Conservation (phyloP, 2,888 invertebrate species). For the Vesta saturnalis region DNA sequence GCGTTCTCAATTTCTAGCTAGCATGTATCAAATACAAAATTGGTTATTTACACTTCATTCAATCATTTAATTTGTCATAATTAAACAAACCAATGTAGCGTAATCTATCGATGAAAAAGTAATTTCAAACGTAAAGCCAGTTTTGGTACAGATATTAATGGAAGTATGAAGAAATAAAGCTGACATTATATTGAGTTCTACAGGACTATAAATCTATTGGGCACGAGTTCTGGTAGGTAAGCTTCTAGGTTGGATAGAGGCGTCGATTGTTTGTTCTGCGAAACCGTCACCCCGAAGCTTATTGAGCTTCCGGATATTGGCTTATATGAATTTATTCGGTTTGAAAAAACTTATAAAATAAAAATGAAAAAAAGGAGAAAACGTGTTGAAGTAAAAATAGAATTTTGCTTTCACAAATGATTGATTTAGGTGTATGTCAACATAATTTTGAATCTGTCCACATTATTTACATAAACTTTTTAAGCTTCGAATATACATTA, state of each 20-base stretch:
- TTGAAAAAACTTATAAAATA: slow-evolving; percentile 47
- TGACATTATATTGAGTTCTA: slow-evolving; percentile 42
- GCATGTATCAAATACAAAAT: too few relatives aligned
- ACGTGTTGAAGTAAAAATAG: slow-evolving; percentile 20
- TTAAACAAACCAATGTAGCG: background rate
- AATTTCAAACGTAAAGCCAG: background rate
- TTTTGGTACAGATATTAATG: background rate
- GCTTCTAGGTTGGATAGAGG: slow-evolving; percentile 49
- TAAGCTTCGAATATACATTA: background rate
- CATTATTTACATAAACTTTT: background rate
- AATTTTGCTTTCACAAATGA: slow-evolving; percentile 25
- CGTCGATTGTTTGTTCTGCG: slow-evolving; percentile 52
- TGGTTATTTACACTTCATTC: too few relatives aligned
- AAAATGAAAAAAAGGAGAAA: slow-evolving; percentile 25
- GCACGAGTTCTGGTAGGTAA: slow-evolving; percentile 47
- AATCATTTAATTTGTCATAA: background rate
- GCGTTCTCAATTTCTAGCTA: background rate
- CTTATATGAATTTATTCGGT: slow-evolving; percentile 54
- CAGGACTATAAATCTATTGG: slow-evolving; percentile 55
- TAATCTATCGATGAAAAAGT: background rate
- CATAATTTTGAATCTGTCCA: background rate
- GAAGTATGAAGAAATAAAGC: background rate
- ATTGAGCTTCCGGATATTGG: slow-evolving; percentile 52
- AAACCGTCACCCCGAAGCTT: slow-evolving; percentile 45
- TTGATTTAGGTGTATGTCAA: slow-evolving; percentile 23